Evolutionary conservation across 2,888 invertebrate genomes (phyloP), one percentile per base, ranked within the genome.

Genomic region (Drosophila cognata): DNA sequence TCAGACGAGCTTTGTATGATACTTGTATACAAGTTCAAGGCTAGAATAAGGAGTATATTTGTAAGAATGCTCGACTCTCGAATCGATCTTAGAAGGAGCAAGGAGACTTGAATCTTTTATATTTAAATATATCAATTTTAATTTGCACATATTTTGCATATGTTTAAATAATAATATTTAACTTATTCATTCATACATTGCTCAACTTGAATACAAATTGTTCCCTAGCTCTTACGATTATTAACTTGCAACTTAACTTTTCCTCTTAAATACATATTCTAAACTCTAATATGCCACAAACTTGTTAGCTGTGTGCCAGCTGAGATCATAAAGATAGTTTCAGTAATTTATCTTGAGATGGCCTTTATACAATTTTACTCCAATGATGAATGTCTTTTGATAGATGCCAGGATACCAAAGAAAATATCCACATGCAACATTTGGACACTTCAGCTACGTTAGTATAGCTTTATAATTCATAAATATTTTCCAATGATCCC

Each of bases 21-120:
- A 48, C 62, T 25, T 28, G 55, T 46, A 29, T 36, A 55, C 55
- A 63, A 63, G 55, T 55, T 55, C 62, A 13, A 35, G 33, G 13
- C 33, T n/a, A 28, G 35, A 35, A 8, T 35, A 25, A 36, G 36
- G 18, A 18, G 28, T 10, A 18, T 28, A 48, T 33, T 36, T 25
- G 55, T 35, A 50, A 18, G 50, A n/a, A 4, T 11, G 29, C 1
- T 28, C 29, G 43, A 43, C 43, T 21, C 43, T 21, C 43, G 13
- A 46, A 13, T 46, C 13, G 43, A 21, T 21, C 21, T 46, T 21
- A 46, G 21, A 13, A 21, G 11, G 13, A 46, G 46, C 21, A 16
- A 2, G 2, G 2, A 16, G 16, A 25, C 18, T 46, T 41, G 2
- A 10, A 5, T 41, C 10, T 4, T 4, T 5, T 41, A 1, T 41